Evolutionary conservation across 2,113 vertebrate species (phyloP), one percentile per base, ranked within the genome.

Genomic region (Clarias batrachus): DNA sequence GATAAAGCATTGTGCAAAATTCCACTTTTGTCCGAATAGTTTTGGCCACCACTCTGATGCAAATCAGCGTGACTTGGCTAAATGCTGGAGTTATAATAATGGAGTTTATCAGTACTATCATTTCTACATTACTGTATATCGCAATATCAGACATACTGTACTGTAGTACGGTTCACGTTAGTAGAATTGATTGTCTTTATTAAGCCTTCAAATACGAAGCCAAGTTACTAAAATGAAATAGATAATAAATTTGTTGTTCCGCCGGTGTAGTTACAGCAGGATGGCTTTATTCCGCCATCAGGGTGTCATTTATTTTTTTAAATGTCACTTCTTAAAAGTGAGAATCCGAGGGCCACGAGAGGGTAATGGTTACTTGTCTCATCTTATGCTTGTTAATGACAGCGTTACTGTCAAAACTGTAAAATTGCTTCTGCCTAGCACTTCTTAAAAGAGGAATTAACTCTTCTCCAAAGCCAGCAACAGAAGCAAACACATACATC

Each of bases 401-500:
- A 83, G 89, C 76, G 87, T 91, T 90, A 48, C 48, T 86, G 87
- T 90, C 88, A 89, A 91, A 90, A 88, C 73, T 86, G 87, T 79
- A 80, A 88, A 90, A 89, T 86, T 89, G 90, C 81, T 87, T 90
- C 88, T 88, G 83, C 85, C 85, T 82, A 82, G 71, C 41, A 70
- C 87, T 89, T 85, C 87, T 90, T 90, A 86, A 84, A 86, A 56
- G 66, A 85, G 85, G 78, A 91, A 90, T 86, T 37, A 90, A 70
- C 86, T 89, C 83, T 86, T 89, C 89, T 87, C 84, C 87, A 66
- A 52, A 86, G 84, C 88, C 73, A 65, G 71, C 70, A 80, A 81
- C 86, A 71, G 80, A 85, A 74, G 71, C 83, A 83, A 81, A 86
- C 84, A 84, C 86, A 88, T 86, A 87, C 68, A 89, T 89, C 80